Percentiles rank a stretch among this genome's conserved stretches.
Evolutionary conservation across 2,113 vertebrate species (phyloP).

Genomic region (Catharus fuscescens): DNA sequence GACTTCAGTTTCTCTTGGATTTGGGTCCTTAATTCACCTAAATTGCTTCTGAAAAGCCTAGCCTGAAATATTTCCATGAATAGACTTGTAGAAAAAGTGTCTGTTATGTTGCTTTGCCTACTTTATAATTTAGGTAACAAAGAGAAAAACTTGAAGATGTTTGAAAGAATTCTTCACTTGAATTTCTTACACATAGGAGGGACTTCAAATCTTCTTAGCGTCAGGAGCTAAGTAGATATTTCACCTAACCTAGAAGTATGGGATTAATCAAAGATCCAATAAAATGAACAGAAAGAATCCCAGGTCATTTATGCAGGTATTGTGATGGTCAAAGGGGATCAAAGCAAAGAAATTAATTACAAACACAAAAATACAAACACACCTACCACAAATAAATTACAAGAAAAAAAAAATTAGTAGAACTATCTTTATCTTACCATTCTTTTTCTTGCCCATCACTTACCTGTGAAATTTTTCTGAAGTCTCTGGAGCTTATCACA

Average conservation of each 20-base stretch:
- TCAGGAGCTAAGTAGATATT: not conserved
- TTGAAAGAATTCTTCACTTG: not conserved
- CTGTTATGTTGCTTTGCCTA: not conserved
- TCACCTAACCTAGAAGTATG: not conserved
- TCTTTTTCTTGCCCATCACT: not conserved
- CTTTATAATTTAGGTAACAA: not conserved
- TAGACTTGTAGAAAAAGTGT: not conserved
- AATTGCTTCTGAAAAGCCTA: not conserved
- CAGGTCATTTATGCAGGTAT: not conserved
- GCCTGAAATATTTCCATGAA: not conserved
- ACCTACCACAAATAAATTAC: fast-evolving
- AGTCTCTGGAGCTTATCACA: not conserved
- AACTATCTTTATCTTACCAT: not conserved
- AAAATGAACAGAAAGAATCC: not conserved
- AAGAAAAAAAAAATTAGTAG: not conserved
- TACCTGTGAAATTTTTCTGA: not conserved
- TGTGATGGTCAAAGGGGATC: not conserved
- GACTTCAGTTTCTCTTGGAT: not conserved
- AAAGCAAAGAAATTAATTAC: not conserved
- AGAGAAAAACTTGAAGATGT: not conserved
- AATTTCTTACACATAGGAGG: not conserved
- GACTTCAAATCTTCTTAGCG: not conserved
- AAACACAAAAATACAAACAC: fast-evolving
- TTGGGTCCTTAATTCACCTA: not conserved
- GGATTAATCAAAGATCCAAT: not conserved